phyloP scores from a whole-genome alignment of 2,113 vertebrate genomes.

The mouse (Mus musculus) region DNA sequence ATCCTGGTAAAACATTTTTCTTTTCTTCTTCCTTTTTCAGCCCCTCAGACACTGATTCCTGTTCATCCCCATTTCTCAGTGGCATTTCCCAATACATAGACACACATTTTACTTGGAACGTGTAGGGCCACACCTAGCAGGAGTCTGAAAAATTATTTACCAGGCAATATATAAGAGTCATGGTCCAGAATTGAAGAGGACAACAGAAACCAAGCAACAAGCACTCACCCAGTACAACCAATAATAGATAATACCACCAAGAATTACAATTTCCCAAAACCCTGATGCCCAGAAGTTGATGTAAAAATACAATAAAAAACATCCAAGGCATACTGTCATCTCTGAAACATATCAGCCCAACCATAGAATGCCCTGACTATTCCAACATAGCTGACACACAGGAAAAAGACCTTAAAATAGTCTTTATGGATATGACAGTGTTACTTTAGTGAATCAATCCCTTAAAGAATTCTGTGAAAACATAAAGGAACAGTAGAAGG shows the following conservation, averaged over 20 bases:
- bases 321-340: background rate
- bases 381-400: background rate
- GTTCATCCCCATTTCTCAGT: background rate
- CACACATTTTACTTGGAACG: background rate
- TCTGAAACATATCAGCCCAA: background rate
- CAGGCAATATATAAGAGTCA: background rate
- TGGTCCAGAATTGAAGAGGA: too few species aligned
- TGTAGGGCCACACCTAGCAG: background rate
- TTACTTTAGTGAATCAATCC: background rate
- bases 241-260: background rate
- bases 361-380: background rate
- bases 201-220: background rate
- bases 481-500: background rate
- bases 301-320: background rate
- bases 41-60: background rate
- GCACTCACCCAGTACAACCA: background rate
- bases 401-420: background rate
- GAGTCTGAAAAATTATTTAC: background rate
- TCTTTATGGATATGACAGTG: background rate
- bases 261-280: background rate
- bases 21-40: background rate
- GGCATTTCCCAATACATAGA: too few species aligned
- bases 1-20: background rate
- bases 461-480: background rate
- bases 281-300: background rate